A percentile compares a stretch with the other conserved stretches of the same genome.
phyloP scores from a whole-genome alignment of 92 coral and sea anemone species.

The Hydrozoanthus gracilis region DNA sequence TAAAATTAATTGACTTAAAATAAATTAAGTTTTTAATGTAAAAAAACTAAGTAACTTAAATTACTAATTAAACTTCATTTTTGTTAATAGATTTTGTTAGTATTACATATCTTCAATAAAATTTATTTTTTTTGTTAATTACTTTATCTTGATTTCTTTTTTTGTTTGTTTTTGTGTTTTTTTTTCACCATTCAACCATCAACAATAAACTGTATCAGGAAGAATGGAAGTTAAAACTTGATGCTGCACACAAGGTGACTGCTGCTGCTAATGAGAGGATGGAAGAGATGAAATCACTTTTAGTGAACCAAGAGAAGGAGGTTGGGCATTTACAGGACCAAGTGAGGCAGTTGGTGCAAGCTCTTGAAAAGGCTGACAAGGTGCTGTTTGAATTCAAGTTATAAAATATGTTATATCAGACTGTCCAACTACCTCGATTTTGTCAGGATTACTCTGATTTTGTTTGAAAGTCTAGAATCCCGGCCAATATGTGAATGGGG shows the following conservation, averaged over 20 bases:
- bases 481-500: no score
- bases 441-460: no score
- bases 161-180: not conserved
- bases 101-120: not conserved
- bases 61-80: no score
- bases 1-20: no score
- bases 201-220: conserved; percentile 35
- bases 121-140: not conserved
- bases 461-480: no score
- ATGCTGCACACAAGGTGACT: conserved; percentile 69
- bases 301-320: conserved; percentile 55
- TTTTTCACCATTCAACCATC: not conserved
- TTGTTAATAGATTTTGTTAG: not conserved
- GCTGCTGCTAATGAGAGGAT: conserved; percentile 64
- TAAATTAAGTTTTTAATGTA: no score
- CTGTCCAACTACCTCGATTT: not conserved
- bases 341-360: conserved; percentile 61
- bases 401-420: no score
- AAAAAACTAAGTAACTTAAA: no score
- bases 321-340: conserved; percentile 67
- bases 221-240: conserved; percentile 63
- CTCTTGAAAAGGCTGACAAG: conserved; percentile 79
- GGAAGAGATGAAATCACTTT: conserved; percentile 67
- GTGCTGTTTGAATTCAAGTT: conserved; percentile 10
- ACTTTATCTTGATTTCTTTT: not conserved